Base-by-base conservation (phyloP, 2,797 vertebrate genomes). In the Orientallactaga sibirica region DNA sequence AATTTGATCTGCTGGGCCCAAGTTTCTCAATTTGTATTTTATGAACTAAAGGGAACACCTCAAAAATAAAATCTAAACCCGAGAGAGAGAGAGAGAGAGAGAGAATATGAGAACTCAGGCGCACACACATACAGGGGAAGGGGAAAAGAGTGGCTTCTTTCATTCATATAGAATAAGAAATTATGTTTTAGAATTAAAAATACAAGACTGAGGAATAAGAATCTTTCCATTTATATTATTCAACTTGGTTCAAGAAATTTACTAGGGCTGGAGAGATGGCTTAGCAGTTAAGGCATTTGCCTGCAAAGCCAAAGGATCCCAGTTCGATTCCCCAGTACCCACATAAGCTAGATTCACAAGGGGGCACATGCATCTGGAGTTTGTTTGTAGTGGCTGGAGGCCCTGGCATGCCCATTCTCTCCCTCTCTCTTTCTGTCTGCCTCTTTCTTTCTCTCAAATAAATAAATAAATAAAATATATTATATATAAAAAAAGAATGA, bases 161-260 rank as follows among this genome's bases (percentile, higher is more conserved):
- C n/a, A 90, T 80, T 94, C 55, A 15, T 7, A 89, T 14, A 68
- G 15, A 82, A 79, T 66, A 89, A 85, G 62, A 94, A 88, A 76
- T 74, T 75, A 76, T 55, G 64, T 58, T 85, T 91, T 90, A 37
- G 10, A 61, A n/a, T 27, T 52, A 90, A 33, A 88, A 86, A 86
- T 29, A 64, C 41, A 70, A 64, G 58, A 83, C 22, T 55, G 24
- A 78, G 24, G 88, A 87, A 88, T 75, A 37, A 89, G 22, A 71
- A 75, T 6, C 14, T 86, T 88, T 92, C 86, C 29, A 62, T 74
- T 76, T 84, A 58, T 1, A 80, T 48, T 81, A 92, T 66, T 94
- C 74, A 91, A 25, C 18, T 70, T 88, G 52, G 73, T 29, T 92
- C 25, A 66, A 37, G 33, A 37, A 37, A 37, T 37, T 37, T 37